phyloP scores from a whole-genome alignment of 2,113 vertebrate genomes.

The Ameiurus melas region DNA sequence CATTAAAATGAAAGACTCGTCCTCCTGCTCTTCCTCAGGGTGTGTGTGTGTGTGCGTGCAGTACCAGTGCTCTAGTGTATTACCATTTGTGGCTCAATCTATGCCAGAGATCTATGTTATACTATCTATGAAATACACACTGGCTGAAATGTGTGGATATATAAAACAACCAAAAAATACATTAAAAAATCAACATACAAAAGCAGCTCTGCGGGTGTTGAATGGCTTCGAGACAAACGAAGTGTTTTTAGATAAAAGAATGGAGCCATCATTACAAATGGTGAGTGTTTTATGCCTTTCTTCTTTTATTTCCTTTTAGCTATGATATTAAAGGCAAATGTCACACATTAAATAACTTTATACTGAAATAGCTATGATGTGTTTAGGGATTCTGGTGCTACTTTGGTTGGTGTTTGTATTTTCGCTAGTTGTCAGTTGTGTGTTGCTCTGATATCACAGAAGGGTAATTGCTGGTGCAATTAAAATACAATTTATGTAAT shows the following conservation, averaged over 20 bases:
- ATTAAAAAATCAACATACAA: constrained; percentile 28
- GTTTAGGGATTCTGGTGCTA: background rate
- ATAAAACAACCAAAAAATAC: constrained; percentile 34
- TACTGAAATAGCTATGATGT: background rate
- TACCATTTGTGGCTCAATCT: constrained; percentile 67
- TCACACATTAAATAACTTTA: background rate
- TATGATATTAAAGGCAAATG: background rate
- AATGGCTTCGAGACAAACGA: background rate
- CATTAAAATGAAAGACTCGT: constrained; percentile 31
- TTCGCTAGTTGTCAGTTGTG: background rate
- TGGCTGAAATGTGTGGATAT: constrained; percentile 73
- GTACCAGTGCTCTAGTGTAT: constrained; percentile 66
- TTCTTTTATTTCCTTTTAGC: background rate
- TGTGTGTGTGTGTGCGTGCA: constrained; percentile 30
- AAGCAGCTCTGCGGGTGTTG: background rate
- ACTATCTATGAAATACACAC: constrained; percentile 70
- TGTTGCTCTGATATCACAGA: background rate
- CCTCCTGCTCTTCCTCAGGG: constrained; percentile 30
- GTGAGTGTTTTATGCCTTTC: background rate
- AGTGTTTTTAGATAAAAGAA: background rate
- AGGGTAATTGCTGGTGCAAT: background rate
- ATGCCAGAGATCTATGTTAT: constrained; percentile 67
- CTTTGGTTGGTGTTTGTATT: background rate
- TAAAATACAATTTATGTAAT: background rate
- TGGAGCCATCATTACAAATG: background rate